A percentile compares a stretch with the other conserved stretches of the same genome.
Conservation (phyloP, 1,140 invertebrate genomes). For the Ceratitis capitata region DNA sequence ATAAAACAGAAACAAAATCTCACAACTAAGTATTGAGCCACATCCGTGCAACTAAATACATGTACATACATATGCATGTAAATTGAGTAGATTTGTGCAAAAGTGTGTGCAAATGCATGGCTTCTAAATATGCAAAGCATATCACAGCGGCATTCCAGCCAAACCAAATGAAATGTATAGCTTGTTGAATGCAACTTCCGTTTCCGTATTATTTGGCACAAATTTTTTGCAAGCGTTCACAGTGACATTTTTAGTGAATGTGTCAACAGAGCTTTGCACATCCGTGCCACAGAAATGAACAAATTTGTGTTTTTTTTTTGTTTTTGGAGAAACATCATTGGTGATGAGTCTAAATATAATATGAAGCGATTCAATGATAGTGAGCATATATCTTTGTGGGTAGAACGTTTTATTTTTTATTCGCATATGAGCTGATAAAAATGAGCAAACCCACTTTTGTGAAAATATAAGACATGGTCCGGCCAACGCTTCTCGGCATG, state of each 20-base stretch:
- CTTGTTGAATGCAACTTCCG: conserved; percentile 8
- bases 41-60: neutral
- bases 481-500: too few relatives aligned
- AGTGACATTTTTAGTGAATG: neutral
- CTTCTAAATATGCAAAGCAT: neutral
- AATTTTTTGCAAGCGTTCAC: neutral
- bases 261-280: neutral
- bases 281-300: neutral
- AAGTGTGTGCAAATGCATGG: neutral
- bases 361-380: too few relatives aligned
- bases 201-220: conserved; percentile 14
- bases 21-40: neutral
- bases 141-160: neutral
- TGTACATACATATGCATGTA: neutral
- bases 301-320: neutral
- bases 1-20: too few relatives aligned
- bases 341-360: too few relatives aligned
- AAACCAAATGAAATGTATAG: neutral
- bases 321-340: neutral
- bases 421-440: neutral
- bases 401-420: neutral
- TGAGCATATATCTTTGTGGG: neutral
- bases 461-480: too few relatives aligned
- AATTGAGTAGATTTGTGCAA: neutral
- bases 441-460: too few relatives aligned